phyloP scores from a whole-genome alignment of 2,888 invertebrate species.

The Conops quadrifasciatus region DNA sequence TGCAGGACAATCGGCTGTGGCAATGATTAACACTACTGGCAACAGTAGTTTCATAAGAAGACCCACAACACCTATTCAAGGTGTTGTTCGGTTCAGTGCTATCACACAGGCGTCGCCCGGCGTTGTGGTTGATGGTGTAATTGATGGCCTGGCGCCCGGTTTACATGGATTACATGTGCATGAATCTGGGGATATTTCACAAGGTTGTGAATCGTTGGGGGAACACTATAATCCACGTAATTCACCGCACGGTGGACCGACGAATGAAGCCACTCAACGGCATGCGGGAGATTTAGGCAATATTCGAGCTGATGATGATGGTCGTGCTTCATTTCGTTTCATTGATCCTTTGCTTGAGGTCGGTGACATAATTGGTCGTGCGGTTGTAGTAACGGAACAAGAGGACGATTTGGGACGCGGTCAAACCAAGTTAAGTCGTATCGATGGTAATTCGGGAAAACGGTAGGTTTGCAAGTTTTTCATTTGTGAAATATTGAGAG shows the following conservation, averaged over 20 bases:
- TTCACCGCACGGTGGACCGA: constrained; percentile 67
- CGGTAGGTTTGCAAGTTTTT: constrained; percentile 64
- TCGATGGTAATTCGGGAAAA: constrained; percentile 73
- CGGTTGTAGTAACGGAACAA: constrained; percentile 75
- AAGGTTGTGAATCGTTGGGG: constrained; percentile 70
- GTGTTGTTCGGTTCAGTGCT: constrained; percentile 78
- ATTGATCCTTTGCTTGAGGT: constrained; percentile 72
- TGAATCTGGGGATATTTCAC: constrained; percentile 78
- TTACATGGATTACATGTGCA: constrained; percentile 69
- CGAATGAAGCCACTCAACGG: constrained; percentile 63
- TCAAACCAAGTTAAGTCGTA: constrained; percentile 65
- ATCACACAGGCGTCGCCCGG: constrained; percentile 62
- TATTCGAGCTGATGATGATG: constrained; percentile 70
- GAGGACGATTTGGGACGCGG: constrained; percentile 72
- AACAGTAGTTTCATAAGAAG: constrained; percentile 48
- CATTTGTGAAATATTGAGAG: background rate
- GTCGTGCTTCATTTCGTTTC: constrained; percentile 74
- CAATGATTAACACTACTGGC: constrained; percentile 71
- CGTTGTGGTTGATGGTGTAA: constrained; percentile 82
- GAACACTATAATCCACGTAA: constrained; percentile 70
- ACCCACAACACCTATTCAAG: constrained; percentile 68
- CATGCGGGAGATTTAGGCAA: constrained; percentile 75
- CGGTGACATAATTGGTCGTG: constrained; percentile 79
- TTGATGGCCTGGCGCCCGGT: constrained; percentile 79
- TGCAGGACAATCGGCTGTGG: constrained; percentile 72